Evolutionary conservation across 1,140 invertebrate genomes (phyloP), one percentile per base, ranked within the genome.

Genomic region (Xylocopa sonorina): DNA sequence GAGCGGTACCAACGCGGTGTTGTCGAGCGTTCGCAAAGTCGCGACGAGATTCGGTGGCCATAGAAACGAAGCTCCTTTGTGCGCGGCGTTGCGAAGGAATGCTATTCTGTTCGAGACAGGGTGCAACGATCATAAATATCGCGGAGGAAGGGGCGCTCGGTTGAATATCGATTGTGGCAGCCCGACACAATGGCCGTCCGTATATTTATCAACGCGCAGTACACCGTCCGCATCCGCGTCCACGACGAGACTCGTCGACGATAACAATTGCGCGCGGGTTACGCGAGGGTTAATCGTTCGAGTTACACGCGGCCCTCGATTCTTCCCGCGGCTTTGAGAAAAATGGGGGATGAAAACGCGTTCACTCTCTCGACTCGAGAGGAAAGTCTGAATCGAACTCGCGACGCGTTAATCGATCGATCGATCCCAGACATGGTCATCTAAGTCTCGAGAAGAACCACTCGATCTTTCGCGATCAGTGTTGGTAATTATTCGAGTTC

Each of bases 151-250:
- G 57, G 38, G 57, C 21, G 10, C 29, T 21, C 21, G 7, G 57
- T 34, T 60, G 57, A 38, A 67, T 82, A 84, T 74, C 71, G 76
- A 83, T 71, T 75, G 74, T 3, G 48, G n/a, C 27, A 1, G 32
- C 7, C 3, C 4, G n/a, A 29, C 43, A 75, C 77, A 80, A 84
- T 83, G 43, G 71, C 12, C 21, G 7, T 60, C 24, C 48, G 71
- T 83, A 84, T 80, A 76, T 77, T 81, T 78, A 81, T 78, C 80
- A 77, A 77, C 50, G 74, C 53, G 77, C 67, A 53, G 34, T 64
- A 21, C n/a, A n/a, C 32, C 34, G 41, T 62, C 58, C 34, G 58
- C 12, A 62, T 41, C 57, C 57, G 29, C 3, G 43, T 12, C 43
- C 43, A 46, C 2, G 3, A 27, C n/a, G 58, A 14, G 24, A 62